Conservation (phyloP, 2,113 vertebrate species). For the Ailuropoda melanoleuca region DNA sequence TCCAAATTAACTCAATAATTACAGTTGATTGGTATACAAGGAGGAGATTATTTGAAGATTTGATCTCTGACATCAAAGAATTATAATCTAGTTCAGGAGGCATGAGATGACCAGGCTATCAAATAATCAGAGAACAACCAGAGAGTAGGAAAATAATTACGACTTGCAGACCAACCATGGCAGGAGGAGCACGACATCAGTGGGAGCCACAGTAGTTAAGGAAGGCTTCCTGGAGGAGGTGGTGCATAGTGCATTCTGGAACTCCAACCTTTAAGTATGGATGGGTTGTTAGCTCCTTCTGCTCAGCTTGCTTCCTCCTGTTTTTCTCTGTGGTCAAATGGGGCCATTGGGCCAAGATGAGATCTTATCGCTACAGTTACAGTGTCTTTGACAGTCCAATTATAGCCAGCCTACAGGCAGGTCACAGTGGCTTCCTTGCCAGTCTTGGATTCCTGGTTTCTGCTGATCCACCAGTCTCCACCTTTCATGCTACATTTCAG, state of each 20-base stretch:
- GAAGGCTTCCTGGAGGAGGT: neutral
- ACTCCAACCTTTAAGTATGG: neutral
- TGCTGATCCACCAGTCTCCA: neutral
- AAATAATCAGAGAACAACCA: neutral
- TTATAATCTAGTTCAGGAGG: neutral
- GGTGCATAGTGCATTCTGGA: neutral
- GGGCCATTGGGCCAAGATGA: neutral
- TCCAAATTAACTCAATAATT: neutral
- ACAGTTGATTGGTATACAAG: neutral
- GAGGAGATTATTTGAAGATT: constrained; percentile 18
- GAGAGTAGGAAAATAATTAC: neutral
- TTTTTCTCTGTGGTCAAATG: neutral
- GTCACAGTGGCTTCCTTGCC: neutral
- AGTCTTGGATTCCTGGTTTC: neutral
- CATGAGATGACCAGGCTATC: neutral
- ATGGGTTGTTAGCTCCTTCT: neutral
- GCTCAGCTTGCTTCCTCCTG: neutral
- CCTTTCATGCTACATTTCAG: neutral
- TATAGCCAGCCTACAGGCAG: neutral
- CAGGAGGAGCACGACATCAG: neutral
- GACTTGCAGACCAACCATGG: neutral
- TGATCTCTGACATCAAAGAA: neutral
- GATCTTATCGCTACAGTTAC: neutral
- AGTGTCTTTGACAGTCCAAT: neutral
- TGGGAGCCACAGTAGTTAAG: neutral